Evolutionary conservation across 2,797 vertebrate species (phyloP), one percentile per base, ranked within the genome.

Genomic region (Channallabes apus): DNA sequence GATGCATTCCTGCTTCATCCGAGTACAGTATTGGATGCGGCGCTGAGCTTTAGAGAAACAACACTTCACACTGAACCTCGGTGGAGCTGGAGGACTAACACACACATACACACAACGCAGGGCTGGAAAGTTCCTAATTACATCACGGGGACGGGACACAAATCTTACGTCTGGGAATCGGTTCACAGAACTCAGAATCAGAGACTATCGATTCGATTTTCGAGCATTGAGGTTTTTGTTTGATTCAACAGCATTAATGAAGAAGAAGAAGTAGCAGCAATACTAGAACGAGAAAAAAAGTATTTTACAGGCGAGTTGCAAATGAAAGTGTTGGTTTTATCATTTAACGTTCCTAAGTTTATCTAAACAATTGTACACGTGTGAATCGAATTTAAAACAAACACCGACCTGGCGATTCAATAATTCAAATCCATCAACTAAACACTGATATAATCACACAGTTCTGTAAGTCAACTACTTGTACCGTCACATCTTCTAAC

Each of bases 1-100:
- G 72, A n/a, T 0, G 59, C 69, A 85, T 85, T 77, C 82, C 84
- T 84, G 79, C 84, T 82, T 81, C 15, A 24, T 87, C 80, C 76
- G 8, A 76, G 67, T 73, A 46, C 61, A 62, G 77, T 81, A 88
- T 62, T 83, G 67, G 82, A 77, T 9, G 69, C 54, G 73, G n/a
- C 24, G n/a, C 51, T n/a, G 61, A 0, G 46, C 71, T 81, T 46
- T 82, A 65, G 81, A 82, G 51, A 68, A 85, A 71, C 62, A 29
- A 82, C 67, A 81, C 80, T 82, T 59, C 65, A 78, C 35, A 56
- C 12, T 32, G 3, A 67, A 51, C 62, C 54, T 51, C 35, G 11
- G 61, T 65, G 38, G 78, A 80, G 78, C 61, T 61, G 79, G 81
- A 38, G 35, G 51, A 82, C 59, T 35, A 65, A 56, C 8, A 17